These are phyloP conservation scores for Polietes domitor DNA, from an alignment of 2,888 invertebrate species.

Conservation along the genomic window DNA sequence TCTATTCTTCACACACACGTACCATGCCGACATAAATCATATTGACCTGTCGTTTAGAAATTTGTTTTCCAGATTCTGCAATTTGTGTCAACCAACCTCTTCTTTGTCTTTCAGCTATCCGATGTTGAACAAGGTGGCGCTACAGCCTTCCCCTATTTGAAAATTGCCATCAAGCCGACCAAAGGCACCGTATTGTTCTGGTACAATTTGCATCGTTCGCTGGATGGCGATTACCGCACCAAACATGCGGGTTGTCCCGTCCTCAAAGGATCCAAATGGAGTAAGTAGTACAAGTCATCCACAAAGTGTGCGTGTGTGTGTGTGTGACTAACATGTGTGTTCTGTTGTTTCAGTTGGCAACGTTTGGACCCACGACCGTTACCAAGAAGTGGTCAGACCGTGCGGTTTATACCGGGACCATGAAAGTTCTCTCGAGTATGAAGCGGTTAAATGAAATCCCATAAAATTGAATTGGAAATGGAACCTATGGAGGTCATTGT, in stretches of 20 bases:
- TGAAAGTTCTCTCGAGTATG: slow-evolving; percentile 73
- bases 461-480: slow-evolving; percentile 4
- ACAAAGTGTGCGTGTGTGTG: slow-evolving; percentile 70
- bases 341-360: slow-evolving; percentile 85
- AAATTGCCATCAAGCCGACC: slow-evolving; percentile 91
- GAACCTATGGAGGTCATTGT: slow-evolving; percentile 9
- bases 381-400: slow-evolving; percentile 88
- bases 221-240: slow-evolving; percentile 94
- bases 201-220: slow-evolving; percentile 95
- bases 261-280: slow-evolving; percentile 97
- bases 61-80: not conserved
- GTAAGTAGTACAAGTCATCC: slow-evolving; percentile 81
- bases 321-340: not conserved
- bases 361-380: slow-evolving; percentile 93
- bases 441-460: slow-evolving; percentile 71
- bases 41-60: not conserved
- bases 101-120: slow-evolving; percentile 87
- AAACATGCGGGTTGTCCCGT: slow-evolving; percentile 98
- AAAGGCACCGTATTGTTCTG: slow-evolving; percentile 97
- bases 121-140: slow-evolving; percentile 98
- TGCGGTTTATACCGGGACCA: slow-evolving; percentile 79
- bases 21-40: slow-evolving; percentile 14
- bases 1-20: too few relatives aligned
- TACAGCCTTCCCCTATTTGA: slow-evolving; percentile 96
- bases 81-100: not conserved